Evolutionary conservation across 2,888 invertebrate genomes (phyloP), one percentile per base, ranked within the genome.

Genomic region (Bellardia bayeri): DNA sequence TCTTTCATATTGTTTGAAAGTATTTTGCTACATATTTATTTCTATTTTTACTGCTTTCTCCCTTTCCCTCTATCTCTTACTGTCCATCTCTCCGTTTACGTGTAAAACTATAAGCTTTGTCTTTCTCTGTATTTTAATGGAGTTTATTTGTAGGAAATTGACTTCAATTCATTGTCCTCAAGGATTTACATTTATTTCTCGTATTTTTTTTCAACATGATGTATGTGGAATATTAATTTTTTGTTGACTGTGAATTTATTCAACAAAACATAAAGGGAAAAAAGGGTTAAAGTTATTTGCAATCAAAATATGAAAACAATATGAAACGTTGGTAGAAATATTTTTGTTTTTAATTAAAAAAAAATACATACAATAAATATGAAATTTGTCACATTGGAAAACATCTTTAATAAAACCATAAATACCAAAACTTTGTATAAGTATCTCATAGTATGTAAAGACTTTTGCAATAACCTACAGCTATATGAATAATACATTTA

Each of bases 131-230:
- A 51, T 69, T 69, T 69, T 63, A 76, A 61, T 76, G 54, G 14
- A 71, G 33, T 69, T 83, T 78, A 71, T 78, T 69, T 83, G 54
- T 40, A 30, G 71, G 14, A 78, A 83, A 83, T 83, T 78, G 45
- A 78, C 71, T 78, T 76, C 42, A 76, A 76, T 64, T 51, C 45
- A 76, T 63, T 83, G 78, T 71, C 56, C 78, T 71, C 45, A 45
- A 58, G 82, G 75, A 75, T 75, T 68, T 51, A 37, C 30, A 82
- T 69, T 61, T 75, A 11, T 45, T 37, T 66, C 9, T 42, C 42
- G 0, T 16, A 14, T 33, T 23, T 30, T 82, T 82, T 66, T 51
- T 64, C 14, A 56, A 33, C 33, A 51, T 68, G 68, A 42, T 23
- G 71, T 71, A 63, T 68, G 58, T 75, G 61, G 51, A 75, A 75